phyloP scores from a whole-genome alignment of 1,140 invertebrate genomes.

The Megalonaias nervosa region DNA sequence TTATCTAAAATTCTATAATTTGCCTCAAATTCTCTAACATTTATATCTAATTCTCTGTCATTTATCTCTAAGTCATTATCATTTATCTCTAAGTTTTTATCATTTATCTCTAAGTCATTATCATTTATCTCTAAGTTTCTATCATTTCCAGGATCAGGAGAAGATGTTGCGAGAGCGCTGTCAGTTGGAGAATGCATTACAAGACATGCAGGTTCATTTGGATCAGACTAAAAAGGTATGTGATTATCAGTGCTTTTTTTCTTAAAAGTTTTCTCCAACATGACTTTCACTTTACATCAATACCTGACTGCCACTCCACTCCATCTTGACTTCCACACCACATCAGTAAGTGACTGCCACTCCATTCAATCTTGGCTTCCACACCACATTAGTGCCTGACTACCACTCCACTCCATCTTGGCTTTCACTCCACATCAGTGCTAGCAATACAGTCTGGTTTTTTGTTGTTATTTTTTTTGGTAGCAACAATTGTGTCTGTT shows the following conservation, averaged over 20 bases:
- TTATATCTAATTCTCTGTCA: not conserved
- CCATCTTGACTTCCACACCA: too few species aligned
- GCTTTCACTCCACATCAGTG: too few species aligned
- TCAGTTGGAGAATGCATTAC: slow-evolving; percentile 54
- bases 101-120: not conserved
- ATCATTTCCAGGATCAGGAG: slow-evolving; percentile 52
- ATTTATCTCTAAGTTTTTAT: not conserved
- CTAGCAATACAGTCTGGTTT: too few species aligned
- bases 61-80: not conserved
- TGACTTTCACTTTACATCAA: not conserved
- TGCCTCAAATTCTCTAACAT: not conserved
- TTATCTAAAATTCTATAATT: too few species aligned
- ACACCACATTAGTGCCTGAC: too few species aligned
- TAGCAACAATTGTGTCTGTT: too few species aligned
- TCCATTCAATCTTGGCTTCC: too few species aligned
- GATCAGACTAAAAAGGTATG: slow-evolving; percentile 60
- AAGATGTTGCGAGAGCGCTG: slow-evolving; percentile 51
- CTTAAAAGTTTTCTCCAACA: not conserved
- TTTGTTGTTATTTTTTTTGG: too few species aligned
- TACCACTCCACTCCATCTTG: too few species aligned
- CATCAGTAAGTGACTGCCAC: too few species aligned
- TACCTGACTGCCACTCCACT: too few species aligned
- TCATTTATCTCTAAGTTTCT: not conserved
- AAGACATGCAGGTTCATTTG: slow-evolving; percentile 56
- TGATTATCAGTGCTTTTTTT: not conserved